Evolutionary conservation across 2,888 invertebrate species (phyloP).

Genomic region (Sinhomidia bicolor): DNA sequence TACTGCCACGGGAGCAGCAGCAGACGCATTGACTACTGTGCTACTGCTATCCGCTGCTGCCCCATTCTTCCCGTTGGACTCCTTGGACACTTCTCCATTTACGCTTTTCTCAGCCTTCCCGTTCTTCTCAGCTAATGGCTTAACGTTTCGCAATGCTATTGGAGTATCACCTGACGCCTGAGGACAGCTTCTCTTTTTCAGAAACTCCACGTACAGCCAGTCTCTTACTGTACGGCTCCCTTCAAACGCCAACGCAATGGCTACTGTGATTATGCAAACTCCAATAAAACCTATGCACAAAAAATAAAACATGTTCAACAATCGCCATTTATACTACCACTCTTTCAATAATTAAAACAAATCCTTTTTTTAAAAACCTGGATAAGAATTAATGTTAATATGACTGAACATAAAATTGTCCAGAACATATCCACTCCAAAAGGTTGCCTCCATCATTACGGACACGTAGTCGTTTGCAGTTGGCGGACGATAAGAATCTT

Average conservation of each 20-base stretch:
- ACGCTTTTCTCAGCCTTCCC: neutral
- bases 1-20: conserved; percentile 36
- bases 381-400: conserved; percentile 44
- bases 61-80: neutral
- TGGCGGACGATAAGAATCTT: too few species aligned
- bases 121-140: neutral
- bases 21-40: neutral
- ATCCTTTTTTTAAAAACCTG: conserved; percentile 48
- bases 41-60: neutral
- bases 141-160: conserved; percentile 39
- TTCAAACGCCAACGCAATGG: conserved; percentile 60
- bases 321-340: too few species aligned
- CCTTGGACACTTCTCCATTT: neutral
- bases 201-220: conserved; percentile 59
- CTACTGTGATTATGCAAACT: conserved; percentile 56
- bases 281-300: conserved; percentile 54
- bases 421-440: conserved; percentile 68
- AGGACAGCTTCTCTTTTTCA: conserved; percentile 54
- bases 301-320: neutral
- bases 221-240: conserved; percentile 53
- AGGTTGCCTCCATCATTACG: conserved; percentile 58
- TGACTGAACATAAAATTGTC: conserved; percentile 61
- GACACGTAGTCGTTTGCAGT: too few species aligned
- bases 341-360: neutral
- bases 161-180: neutral